Evolutionary conservation across 2,113 vertebrate genomes (phyloP).

Genomic region (Agelaius tricolor): DNA sequence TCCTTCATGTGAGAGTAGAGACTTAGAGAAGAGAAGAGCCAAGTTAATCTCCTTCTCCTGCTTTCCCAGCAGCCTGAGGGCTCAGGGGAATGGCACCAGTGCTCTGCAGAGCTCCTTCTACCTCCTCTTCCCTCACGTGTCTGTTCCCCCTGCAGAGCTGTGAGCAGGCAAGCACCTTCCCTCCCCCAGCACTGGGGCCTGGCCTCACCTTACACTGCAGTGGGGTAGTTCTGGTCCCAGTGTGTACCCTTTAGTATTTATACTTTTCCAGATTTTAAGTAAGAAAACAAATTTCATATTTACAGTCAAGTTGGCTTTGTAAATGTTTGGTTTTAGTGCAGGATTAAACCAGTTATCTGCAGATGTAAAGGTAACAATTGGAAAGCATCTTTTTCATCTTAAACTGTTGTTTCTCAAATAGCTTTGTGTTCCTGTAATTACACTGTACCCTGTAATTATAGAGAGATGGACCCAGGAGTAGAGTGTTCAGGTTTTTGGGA

Average conservation of each 20-base stretch:
- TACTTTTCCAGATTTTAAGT: neutral
- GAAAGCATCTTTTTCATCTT: neutral
- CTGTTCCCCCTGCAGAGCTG: neutral
- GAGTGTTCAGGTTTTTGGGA: neutral
- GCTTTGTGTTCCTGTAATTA: neutral
- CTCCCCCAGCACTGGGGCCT: neutral
- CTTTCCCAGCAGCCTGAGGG: neutral
- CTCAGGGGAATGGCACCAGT: neutral
- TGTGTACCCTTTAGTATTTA: neutral
- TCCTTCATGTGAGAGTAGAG: neutral
- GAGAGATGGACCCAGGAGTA: neutral
- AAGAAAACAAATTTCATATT: neutral
- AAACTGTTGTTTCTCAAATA: neutral
- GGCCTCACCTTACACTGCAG: neutral
- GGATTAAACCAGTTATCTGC: neutral
- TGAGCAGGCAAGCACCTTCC: neutral
- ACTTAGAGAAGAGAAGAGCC: neutral
- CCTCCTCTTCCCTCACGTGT: neutral
- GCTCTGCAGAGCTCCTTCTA: neutral
- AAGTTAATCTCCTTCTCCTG: neutral
- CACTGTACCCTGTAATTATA: neutral
- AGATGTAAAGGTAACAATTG: neutral
- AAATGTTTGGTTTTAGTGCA: neutral
- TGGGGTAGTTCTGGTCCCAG: neutral
- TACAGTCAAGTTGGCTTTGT: neutral